Conservation (phyloP, 1,140 invertebrate species). For the Drosophila saltans region DNA sequence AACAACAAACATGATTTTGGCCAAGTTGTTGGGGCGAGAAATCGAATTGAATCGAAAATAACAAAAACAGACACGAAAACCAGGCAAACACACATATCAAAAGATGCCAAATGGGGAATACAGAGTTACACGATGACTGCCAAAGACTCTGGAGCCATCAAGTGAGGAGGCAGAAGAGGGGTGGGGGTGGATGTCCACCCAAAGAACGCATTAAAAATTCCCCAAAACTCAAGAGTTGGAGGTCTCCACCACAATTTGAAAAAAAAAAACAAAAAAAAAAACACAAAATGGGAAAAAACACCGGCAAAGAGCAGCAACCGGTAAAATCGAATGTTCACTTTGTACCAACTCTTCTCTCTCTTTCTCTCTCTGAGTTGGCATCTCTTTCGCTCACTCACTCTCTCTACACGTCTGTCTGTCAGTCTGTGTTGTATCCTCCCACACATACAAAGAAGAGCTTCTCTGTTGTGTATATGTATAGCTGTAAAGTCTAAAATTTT, state of each 20-base stretch:
- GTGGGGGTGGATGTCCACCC: background rate
- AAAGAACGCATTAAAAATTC: constrained; percentile 49
- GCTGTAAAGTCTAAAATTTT: constrained; percentile 68
- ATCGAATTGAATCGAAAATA: constrained; percentile 46
- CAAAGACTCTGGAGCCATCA: background rate
- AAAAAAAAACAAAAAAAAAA: constrained; percentile 37
- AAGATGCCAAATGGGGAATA: constrained; percentile 17
- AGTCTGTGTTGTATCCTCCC: constrained; percentile 19
- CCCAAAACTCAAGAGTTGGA: constrained; percentile 47
- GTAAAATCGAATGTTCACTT: constrained; percentile 82
- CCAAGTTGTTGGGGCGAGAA: constrained; percentile 45
- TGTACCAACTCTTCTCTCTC: constrained; percentile 37
- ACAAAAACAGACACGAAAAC: constrained; percentile 1
- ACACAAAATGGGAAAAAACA: background rate
- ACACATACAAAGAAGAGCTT: constrained; percentile 24
- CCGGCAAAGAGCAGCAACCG: constrained; percentile 80
- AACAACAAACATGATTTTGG: constrained; percentile 39
- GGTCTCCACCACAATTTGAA: constrained; percentile 22
- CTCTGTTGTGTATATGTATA: constrained; percentile 31
- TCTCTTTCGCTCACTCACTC: background rate
- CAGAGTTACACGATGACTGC: constrained; percentile 3
- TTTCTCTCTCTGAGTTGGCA: background rate
- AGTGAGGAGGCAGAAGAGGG: background rate
- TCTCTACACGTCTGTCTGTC: constrained; percentile 1
- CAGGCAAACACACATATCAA: constrained; percentile 17